Base-by-base conservation (phyloP, 1,140 invertebrate genomes). In the Pteromalus puparum region DNA sequence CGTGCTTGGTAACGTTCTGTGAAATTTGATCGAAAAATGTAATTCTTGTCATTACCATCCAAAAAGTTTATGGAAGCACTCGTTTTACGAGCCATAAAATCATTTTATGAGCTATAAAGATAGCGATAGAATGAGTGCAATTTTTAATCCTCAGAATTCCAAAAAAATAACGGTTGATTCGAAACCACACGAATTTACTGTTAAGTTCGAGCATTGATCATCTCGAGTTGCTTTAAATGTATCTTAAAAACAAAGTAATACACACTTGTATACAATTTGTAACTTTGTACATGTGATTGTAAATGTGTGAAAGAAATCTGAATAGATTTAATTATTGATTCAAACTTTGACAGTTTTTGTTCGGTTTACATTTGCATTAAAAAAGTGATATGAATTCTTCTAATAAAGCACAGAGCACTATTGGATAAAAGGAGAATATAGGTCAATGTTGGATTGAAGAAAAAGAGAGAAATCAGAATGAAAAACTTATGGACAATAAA, bases 21-120 rank as follows among this genome's bases (percentile, higher is more conserved):
- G 26, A 78, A 34, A 65, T 34, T 65, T 65, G 13, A 78, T 78
- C 28, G 53, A 78, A 78, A 76, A 65, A 61, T 30, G 9, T 21
- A 65, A 53, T 78, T 61, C 28, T 77, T n/a, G 12, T 77, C 75
- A 77, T 61, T 61, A 24, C 26, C 10, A 26, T 30, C 53, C 3
- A 78, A 76, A 77, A 78, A 65, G 13, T 65, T 78, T 34, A 78
- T 61, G 30, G 26, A 34, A 78, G 76, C 18, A 24, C 4, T 78
- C 15, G 53, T 78, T 78, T 78, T 61, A 65, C 46, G 28, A 65
- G 13, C n/a, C 18, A 28, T 78, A 65, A 78, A 78, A 21, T 65
- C 0, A 65, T 34, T 78, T 78, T 65, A 78, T 34, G 75, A 61
- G 26, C 18, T 10, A 24, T 61, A 78, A 78, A 78, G 30, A 0